Evolutionary conservation across 2,113 vertebrate genomes (phyloP).

Genomic region (Syngnathus typhle): DNA sequence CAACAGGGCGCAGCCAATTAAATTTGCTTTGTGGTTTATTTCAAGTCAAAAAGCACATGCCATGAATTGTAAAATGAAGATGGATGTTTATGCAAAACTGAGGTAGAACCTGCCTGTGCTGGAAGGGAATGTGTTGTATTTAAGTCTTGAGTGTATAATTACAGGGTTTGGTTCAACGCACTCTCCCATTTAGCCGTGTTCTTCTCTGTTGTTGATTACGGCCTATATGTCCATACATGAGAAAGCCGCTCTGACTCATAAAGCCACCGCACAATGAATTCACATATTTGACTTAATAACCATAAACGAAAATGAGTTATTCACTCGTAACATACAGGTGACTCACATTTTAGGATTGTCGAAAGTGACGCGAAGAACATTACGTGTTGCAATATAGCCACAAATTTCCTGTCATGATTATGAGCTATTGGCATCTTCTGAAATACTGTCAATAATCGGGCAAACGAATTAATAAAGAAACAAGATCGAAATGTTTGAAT

Average conservation of each 20-base stretch:
- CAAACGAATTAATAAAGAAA: not conserved
- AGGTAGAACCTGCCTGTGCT: slow-evolving; percentile 51
- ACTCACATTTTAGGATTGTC: not conserved
- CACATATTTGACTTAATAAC: not conserved
- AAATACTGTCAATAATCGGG: not conserved
- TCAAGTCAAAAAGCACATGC: slow-evolving; percentile 14
- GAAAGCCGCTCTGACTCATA: not conserved
- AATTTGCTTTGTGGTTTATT: not conserved
- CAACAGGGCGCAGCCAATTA: not conserved
- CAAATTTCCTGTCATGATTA: not conserved
- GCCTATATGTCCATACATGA: slow-evolving; percentile 1
- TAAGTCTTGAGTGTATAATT: slow-evolving; percentile 69
- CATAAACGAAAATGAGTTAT: not conserved
- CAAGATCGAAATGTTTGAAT: not conserved
- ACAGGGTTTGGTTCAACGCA: slow-evolving; percentile 57
- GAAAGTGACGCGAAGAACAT: not conserved
- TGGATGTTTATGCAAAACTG: slow-evolving; percentile 26
- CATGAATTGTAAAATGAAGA: slow-evolving; percentile 9
- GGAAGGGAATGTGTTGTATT: slow-evolving; percentile 66
- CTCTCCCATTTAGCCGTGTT: slow-evolving; percentile 60
- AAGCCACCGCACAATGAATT: not conserved
- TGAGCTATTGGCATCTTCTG: not conserved
- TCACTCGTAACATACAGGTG: not conserved
- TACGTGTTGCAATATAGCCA: not conserved
- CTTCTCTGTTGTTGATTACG: slow-evolving; percentile 62